Evolutionary conservation across 2,797 vertebrate genomes (phyloP).

Genomic region (Trachurus trachurus): DNA sequence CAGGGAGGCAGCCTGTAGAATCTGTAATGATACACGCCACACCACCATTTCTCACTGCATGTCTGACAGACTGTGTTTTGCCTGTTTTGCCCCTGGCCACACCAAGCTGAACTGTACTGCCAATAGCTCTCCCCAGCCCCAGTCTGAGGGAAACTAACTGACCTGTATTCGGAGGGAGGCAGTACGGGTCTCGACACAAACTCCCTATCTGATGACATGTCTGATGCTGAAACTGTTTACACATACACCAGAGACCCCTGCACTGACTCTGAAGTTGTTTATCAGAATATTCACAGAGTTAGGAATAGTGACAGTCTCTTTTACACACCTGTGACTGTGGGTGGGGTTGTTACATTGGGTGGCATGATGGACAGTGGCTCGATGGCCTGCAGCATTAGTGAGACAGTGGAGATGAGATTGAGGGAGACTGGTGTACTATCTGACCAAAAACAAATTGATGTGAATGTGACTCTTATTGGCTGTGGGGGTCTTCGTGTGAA

Average conservation of each 20-base stretch:
- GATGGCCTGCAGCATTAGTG: slow-evolving; percentile 23
- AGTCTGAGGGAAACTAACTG: slow-evolving; percentile 26
- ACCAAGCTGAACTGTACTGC: neutral
- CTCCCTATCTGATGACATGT: slow-evolving; percentile 14
- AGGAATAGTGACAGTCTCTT: slow-evolving; percentile 26
- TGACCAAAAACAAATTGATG: neutral
- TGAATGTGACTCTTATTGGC: slow-evolving; percentile 14
- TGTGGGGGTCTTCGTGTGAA: slow-evolving; percentile 5
- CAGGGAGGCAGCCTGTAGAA: too few relatives aligned
- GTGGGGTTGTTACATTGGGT: neutral
- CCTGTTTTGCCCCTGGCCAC: slow-evolving; percentile 1
- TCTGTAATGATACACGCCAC: neutral
- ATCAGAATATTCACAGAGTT: slow-evolving; percentile 33
- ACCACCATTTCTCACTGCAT: slow-evolving; percentile 21
- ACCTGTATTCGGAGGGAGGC: slow-evolving; percentile 31
- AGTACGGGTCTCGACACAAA: slow-evolving; percentile 1
- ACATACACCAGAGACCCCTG: neutral
- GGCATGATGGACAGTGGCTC: slow-evolving; percentile 44
- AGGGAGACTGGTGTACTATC: neutral
- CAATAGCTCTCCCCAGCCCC: neutral
- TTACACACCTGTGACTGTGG: neutral
- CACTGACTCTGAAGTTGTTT: neutral
- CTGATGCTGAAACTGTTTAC: slow-evolving; percentile 18
- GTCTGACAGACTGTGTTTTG: slow-evolving; percentile 13
- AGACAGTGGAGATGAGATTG: neutral